A percentile compares a stretch with the other conserved stretches of the same genome.
phyloP scores from a whole-genome alignment of 2,113 vertebrate species.

The Corythornis vintsioides region DNA sequence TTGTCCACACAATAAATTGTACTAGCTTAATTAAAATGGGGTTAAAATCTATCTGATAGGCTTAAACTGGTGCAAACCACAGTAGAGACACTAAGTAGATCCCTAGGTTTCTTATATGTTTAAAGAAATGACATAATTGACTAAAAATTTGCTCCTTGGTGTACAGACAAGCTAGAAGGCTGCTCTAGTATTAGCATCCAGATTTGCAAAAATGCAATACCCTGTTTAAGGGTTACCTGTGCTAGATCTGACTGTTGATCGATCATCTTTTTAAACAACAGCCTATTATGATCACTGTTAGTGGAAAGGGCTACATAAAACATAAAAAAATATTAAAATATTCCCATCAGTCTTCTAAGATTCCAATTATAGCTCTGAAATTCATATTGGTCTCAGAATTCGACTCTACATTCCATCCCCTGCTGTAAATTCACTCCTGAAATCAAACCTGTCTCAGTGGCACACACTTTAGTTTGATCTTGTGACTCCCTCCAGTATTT shows the following conservation, averaged over 20 bases:
- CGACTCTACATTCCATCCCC: not conserved
- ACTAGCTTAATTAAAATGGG: not conserved
- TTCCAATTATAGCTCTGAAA: not conserved
- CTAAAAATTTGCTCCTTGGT: not conserved
- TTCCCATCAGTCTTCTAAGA: not conserved
- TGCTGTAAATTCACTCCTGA: slow-evolving; percentile 9
- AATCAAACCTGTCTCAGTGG: slow-evolving; percentile 17
- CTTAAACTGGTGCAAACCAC: not conserved
- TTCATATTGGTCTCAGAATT: not conserved
- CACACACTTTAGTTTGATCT: slow-evolving; percentile 32
- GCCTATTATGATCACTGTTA: not conserved
- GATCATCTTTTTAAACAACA: not conserved
- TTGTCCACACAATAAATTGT: not conserved
- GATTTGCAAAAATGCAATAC: not conserved
- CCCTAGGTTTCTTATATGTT: not conserved
- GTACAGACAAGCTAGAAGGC: not conserved
- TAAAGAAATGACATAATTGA: not conserved
- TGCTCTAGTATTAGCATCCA: not conserved
- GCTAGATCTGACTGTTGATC: not conserved
- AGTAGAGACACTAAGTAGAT: not conserved
- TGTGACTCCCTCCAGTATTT: slow-evolving; percentile 32
- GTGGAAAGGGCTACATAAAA: not conserved
- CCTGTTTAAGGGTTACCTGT: not conserved
- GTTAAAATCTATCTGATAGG: not conserved
- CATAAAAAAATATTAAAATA: not conserved